Evolutionary conservation across 2,797 vertebrate species (phyloP), one percentile per base, ranked within the genome.

Genomic region (Mus spretus): DNA sequence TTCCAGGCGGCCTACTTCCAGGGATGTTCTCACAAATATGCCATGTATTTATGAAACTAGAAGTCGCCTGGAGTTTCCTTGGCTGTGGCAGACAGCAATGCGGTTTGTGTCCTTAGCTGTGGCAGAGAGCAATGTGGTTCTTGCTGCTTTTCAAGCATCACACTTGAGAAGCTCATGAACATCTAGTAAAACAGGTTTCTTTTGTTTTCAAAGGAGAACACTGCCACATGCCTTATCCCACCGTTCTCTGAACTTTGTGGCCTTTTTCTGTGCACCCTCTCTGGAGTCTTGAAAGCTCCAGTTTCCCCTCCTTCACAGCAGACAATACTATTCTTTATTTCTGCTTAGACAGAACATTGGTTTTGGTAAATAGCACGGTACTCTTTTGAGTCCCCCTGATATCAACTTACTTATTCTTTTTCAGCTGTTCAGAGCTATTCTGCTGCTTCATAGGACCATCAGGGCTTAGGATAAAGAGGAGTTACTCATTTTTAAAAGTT

Each of bases 271-370:
- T 19, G 22, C 47, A 3, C 2, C 4, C 34, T 34, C n/a, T 72
- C 90, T 24, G 13, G 1, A 50, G 20, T 20, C 4, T 7, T 7
- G 17, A 47, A 77, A 85, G 8, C 57, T 22, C 26, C 17, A 1
- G 11, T 34, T 70, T 63, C 3, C 28, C 67, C 26, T 0, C 1
- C 0, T 12, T 57, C 63, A n/a, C 24, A 34, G 55, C 0, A 1
- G 6, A 34, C 20, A 40, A 28, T n/a, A 7, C 37, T 67, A 57
- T 50, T 47, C 24, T 89, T 83, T 53, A 50, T 44, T 96, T 92
- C 94, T 63, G 31, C 47, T 65, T 61, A 17, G 50, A 59, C 37
- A 28, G 63, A 20, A 20, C 89, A 6, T 24, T 22, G n/a, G 8
- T 82, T 80, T 91, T 24, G 17, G 37, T 28, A 20, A 85, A 67